Evolutionary conservation across 2,113 vertebrate species (phyloP), one percentile per base, ranked within the genome.

Genomic region (mouse (Mus musculus)): DNA sequence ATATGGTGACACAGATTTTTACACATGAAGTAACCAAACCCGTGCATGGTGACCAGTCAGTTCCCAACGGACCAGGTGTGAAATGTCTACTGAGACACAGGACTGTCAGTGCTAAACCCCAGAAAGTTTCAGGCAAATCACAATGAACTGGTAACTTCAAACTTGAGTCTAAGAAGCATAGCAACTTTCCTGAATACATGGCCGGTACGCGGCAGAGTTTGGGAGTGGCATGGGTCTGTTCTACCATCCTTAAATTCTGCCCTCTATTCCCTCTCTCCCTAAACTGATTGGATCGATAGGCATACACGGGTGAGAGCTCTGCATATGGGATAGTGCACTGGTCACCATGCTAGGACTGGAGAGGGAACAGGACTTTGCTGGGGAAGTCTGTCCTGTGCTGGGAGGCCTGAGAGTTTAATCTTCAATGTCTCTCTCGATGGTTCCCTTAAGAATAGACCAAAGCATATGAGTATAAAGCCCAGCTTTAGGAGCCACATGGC

Each of bases 371-470:
- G 88, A 16, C 52, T 81, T 85, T 92, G 42, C 42, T n/a, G 33
- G 54, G 65, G 88, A 93, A n/a, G 46, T 16, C 3, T 89, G 26
- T 42, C 84, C 75, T 91, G 89, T 75, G 59, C 56, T 1, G 0
- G 42, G 36, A 67, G 63, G 36, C 81, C 26, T 30, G 61, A 73
- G 59, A 59, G 72, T 61, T 56, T n/a, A 59, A 0, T 73, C 80
- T 84, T 94, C 39, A n/a, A 12, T 81, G n/a, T 33, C 75, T 85
- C 42, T 84, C 76, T 80, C 11, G 81, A 86, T 67, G 39, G 6
- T 73, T 95, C 93, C 89, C 92, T 95, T 81, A 77, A 89, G 69
- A 87, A 11, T 77, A 59, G 72, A 24, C 36, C 77, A 89, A 77
- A 72, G 67, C 28, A 2, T 33, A 49, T 4, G 33, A 82, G n/a